These are phyloP conservation scores for Cyprinodon tularosa DNA, from an alignment of 2,113 vertebrate genomes.

Conservation along the genomic window DNA sequence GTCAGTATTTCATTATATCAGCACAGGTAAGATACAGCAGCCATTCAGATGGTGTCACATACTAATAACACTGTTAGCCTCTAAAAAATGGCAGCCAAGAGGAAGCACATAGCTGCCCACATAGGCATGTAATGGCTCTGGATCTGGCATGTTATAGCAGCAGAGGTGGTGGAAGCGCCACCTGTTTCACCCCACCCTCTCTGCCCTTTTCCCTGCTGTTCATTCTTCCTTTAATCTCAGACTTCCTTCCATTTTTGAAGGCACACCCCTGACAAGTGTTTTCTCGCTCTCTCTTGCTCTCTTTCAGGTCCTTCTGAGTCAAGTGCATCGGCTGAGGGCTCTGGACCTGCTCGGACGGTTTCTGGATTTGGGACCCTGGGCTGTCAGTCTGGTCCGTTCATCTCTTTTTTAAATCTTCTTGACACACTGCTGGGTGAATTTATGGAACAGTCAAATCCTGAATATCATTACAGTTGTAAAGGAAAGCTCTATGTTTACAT, in stretches of 20 bases:
- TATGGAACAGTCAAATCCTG: not conserved
- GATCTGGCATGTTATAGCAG: constrained; percentile 37
- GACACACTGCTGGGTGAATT: not conserved
- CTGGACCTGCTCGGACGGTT: constrained; percentile 93
- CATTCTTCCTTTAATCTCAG: constrained; percentile 34
- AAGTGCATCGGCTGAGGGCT: constrained; percentile 94
- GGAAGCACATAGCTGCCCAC: constrained; percentile 29
- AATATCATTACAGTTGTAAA: not conserved
- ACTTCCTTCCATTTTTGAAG: constrained; percentile 5
- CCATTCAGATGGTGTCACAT: not conserved
- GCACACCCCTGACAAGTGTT: constrained; percentile 3
- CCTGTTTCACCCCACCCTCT: constrained; percentile 54
- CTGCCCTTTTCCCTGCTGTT: constrained; percentile 26
- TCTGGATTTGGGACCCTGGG: constrained; percentile 97
- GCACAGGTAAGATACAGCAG: not conserved
- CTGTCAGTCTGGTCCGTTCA: constrained; percentile 89
- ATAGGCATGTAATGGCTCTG: constrained; percentile 17
- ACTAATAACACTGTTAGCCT: not conserved
- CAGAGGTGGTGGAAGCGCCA: constrained; percentile 61
- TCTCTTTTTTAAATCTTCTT: not conserved
- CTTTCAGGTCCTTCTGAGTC: constrained; percentile 94
- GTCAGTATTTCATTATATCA: not conserved
- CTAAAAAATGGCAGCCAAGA: constrained; percentile 37
- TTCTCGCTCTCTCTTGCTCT: constrained; percentile 49
- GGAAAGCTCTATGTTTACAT: too few relatives aligned